Conservation (phyloP, 2,888 invertebrate genomes). For the Phasia obesa region DNA sequence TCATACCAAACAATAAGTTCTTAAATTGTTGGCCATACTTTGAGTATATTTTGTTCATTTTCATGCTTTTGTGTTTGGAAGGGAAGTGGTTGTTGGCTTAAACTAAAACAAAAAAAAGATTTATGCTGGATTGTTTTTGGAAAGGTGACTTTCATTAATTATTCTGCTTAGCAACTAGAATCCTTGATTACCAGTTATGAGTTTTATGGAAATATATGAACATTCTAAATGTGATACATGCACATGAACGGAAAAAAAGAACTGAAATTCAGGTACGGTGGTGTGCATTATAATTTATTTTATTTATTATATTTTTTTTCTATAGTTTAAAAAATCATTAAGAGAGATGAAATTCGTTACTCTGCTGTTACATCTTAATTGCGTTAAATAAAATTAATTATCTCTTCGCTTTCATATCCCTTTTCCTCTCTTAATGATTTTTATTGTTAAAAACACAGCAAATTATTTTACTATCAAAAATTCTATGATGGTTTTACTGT, state of each 20-base stretch:
- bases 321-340: too few species aligned
- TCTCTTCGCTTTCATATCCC: neutral
- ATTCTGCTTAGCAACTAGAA: constrained; percentile 27
- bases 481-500: constrained; percentile 21
- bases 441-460: neutral
- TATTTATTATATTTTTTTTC: too few species aligned
- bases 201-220: constrained; percentile 18
- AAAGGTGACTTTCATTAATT: constrained; percentile 61
- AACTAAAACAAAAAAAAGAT: constrained; percentile 41
- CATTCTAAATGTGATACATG: neutral
- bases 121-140: constrained; percentile 52
- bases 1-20: constrained; percentile 12
- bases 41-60: neutral
- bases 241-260: neutral
- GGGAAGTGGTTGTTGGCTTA: constrained; percentile 29
- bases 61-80: neutral
- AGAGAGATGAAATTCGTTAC: too few species aligned
- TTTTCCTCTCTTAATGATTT: neutral
- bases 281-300: neutral
- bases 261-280: neutral
- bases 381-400: too few species aligned
- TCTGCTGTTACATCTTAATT: too few species aligned
- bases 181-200: constrained; percentile 39
- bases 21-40: constrained; percentile 21
- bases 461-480: constrained; percentile 32